Percentiles rank a stretch among this genome's conserved stretches.
Conservation (phyloP, 2,113 vertebrate species). For the Oncorhynchus gorbuscha region DNA sequence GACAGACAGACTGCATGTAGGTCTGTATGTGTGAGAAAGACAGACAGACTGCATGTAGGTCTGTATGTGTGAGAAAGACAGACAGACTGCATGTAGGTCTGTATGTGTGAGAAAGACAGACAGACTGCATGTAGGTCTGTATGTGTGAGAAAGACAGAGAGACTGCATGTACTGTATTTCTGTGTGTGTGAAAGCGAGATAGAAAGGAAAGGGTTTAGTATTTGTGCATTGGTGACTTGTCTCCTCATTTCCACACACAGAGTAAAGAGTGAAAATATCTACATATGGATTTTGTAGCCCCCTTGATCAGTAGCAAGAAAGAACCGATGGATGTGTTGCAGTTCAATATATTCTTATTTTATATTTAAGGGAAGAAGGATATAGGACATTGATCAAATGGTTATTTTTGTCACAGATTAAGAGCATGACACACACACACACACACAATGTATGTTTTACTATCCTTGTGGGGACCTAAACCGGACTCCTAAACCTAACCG, state of each 20-base stretch:
- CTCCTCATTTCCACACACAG: background rate
- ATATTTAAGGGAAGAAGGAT: background rate
- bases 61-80: too few relatives aligned
- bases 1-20: too few relatives aligned
- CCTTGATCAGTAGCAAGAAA: background rate
- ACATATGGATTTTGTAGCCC: background rate
- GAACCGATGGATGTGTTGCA: background rate
- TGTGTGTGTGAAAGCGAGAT: background rate
- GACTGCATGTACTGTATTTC: too few relatives aligned
- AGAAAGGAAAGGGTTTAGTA: background rate
- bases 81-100: too few relatives aligned
- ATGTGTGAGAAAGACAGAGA: too few relatives aligned
- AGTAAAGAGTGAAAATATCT: background rate
- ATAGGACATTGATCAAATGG: constrained; percentile 18
- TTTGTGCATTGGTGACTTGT: background rate
- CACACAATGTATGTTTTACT: too few relatives aligned
- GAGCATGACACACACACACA: background rate
- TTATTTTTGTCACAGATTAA: constrained; percentile 25
- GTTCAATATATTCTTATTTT: background rate
- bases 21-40: too few relatives aligned
- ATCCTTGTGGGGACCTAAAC: too few relatives aligned
- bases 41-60: too few relatives aligned
- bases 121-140: too few relatives aligned
- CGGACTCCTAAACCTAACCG: too few relatives aligned
- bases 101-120: too few relatives aligned